Base-by-base conservation (phyloP, 1,140 invertebrate genomes). In the Micrasema minimum region DNA sequence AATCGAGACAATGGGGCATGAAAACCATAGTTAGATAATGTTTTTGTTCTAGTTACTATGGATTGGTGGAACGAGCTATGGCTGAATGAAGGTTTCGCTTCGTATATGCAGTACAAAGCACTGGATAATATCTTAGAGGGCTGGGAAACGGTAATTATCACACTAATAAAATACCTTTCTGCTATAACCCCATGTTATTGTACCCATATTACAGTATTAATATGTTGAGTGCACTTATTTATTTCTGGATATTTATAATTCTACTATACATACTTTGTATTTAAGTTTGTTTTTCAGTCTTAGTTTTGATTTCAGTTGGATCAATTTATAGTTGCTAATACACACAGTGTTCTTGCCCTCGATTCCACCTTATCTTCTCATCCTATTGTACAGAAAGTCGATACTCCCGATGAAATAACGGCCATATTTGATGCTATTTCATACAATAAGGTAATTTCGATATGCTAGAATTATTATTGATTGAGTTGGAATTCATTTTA, bases 21-120 rank as follows among this genome's bases (percentile, higher is more conserved):
- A n/a, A n/a, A n/a, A n/a, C n/a, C n/a, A 57, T 57, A n/a, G 3
- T 51, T 57, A n/a, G 26, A n/a, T 57, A 31, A 31, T 6, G n/a
- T 14, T 38, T 62, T 41, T 18, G 35, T 85, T 85, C 72, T 69
- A 92, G 94, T 96, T 2, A 96, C 94, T 10, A 90, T 96, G 88
- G 86, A 90, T 72, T 97, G 95, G 95, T 97, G 95, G 95, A 91
- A 93, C 79, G 94, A 97, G 80, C 82, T 97, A 0, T 97, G 95
- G 94, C 82, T 97, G 6, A 96, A 96, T 80, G 94, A 96, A 85
- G 95, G 95, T 2, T 96, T 98, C 78, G 95, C 95, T 7, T 89
- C 89, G 3, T 97, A 91, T 78, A 91, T 97, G 83, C 88, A 93
- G 80, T 94, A 90, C 75, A 93, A 95, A 80, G 91, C 91, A 43